phyloP scores from a whole-genome alignment of 2,797 vertebrate species.

The Notolepis coatsorum region DNA sequence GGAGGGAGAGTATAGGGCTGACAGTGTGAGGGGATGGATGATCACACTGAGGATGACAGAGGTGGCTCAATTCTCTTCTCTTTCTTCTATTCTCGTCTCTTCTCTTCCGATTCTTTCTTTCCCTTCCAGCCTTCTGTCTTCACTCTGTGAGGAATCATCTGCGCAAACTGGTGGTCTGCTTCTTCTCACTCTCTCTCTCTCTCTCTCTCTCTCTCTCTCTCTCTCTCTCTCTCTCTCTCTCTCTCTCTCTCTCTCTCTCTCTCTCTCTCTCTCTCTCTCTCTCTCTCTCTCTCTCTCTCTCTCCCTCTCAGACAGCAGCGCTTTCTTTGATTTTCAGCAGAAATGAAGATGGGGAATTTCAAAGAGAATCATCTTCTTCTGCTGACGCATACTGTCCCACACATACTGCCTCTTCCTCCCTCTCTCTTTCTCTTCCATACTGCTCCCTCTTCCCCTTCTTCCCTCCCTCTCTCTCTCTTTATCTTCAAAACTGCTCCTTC shows the following conservation, averaged over 20 bases:
- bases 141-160: slow-evolving; percentile 40
- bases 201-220: slow-evolving; percentile 23
- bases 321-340: slow-evolving; percentile 79
- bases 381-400: slow-evolving; percentile 75
- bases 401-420: slow-evolving; percentile 67
- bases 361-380: slow-evolving; percentile 80
- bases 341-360: slow-evolving; percentile 80
- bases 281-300: slow-evolving; percentile 49
- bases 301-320: slow-evolving; percentile 62
- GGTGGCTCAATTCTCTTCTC: background rate
- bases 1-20: slow-evolving; percentile 6
- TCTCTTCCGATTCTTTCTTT: slow-evolving; percentile 23
- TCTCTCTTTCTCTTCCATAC: too few relatives aligned
- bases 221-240: slow-evolving; percentile 17
- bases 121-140: slow-evolving; percentile 35
- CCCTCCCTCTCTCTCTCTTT: slow-evolving; percentile 47
- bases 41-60: slow-evolving; percentile 25
- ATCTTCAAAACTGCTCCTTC: slow-evolving; percentile 46
- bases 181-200: slow-evolving; percentile 22
- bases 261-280: slow-evolving; percentile 44
- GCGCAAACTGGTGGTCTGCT: slow-evolving; percentile 40
- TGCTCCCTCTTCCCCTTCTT: slow-evolving; percentile 18
- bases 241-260: slow-evolving; percentile 9
- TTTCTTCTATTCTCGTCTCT: slow-evolving; percentile 9
- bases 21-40: slow-evolving; percentile 11